Base-by-base conservation (phyloP, 2,797 vertebrate genomes). In the Jordanella pulchra region DNA sequence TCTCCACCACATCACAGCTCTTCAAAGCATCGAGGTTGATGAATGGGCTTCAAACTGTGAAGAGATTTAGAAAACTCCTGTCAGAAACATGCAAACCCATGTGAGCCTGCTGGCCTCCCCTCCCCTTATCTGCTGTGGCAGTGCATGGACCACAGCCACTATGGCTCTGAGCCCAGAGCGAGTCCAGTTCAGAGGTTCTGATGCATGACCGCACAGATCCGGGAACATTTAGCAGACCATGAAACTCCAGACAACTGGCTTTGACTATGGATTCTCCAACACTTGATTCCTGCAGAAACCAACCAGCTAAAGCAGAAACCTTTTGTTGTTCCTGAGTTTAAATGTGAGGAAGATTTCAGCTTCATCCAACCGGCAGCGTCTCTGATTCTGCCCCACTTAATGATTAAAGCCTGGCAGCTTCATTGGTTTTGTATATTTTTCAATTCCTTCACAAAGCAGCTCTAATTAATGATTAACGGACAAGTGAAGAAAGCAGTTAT, bases 111-210 rank as follows among this genome's bases (percentile, higher is more conserved):
- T 68, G 74, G 69, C 71, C 55, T 14, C 12, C 35, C 1, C 61
- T 51, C 67, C 23, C 39, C 67, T 50, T 45, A 25, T 71, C 71
- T 47, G 48, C n/a, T 58, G 0, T 27, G 55, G 67, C 71, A 23
- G 77, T 63, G 72, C 70, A 39, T 79, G 79, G 70, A 82, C 58
- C 67, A 0, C 1, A 3, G 76, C 71, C 76, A 65, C 0, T 12
- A 17, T 6, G 69, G 79, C 81, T 44, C 35, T 0, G 7, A 73
- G 82, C 79, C 81, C 69, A 71, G 77, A 75, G 15, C 23, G 9
- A 77, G 82, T 73, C 75, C 71, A 69, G 79, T 67, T 13, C 28
- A 10, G 30, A 28, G 68, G 35, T n/a, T 75, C 65, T 75, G 71
- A 67, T 35, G 69, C 60, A 25, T 65, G 32, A 39, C 50, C 50